These are phyloP conservation scores for Mechanitis mazaeus DNA, from an alignment of 2,888 invertebrate genomes.

Conservation along the genomic window DNA sequence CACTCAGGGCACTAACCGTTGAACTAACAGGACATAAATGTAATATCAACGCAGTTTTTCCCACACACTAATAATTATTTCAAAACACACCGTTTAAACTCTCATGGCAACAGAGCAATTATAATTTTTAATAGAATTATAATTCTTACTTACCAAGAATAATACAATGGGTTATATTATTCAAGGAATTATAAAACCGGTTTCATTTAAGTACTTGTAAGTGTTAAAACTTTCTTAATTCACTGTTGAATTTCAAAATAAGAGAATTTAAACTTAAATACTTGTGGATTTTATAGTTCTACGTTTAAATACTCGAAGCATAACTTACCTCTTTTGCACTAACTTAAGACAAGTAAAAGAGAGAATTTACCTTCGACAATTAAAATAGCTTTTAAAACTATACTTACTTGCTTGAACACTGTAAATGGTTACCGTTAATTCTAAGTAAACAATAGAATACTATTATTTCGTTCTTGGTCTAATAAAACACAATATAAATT, in stretches of 20 bases:
- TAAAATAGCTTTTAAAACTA: neutral
- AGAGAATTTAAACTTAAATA: neutral
- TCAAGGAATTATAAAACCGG: neutral
- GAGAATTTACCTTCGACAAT: neutral
- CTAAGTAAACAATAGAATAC: neutral
- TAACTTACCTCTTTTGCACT: neutral
- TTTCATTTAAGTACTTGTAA: neutral
- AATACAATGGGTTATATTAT: neutral
- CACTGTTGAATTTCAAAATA: neutral
- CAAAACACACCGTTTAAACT: neutral
- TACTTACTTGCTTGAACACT: neutral
- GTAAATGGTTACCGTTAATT: neutral
- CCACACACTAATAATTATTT: too few relatives aligned
- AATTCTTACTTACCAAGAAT: neutral
- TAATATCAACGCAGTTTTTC: neutral
- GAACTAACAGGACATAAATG: too few relatives aligned
- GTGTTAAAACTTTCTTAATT: neutral
- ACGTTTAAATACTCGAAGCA: neutral
- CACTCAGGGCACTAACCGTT: too few relatives aligned
- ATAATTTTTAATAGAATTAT: neutral
- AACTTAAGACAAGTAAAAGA: neutral
- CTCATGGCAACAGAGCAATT: slow-evolving; percentile 4
- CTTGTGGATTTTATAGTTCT: neutral
- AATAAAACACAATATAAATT: slow-evolving; percentile 5
- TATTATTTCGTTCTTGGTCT: neutral